Evolutionary conservation across 2,797 vertebrate species (phyloP).

Genomic region (Okamejei kenojei): DNA sequence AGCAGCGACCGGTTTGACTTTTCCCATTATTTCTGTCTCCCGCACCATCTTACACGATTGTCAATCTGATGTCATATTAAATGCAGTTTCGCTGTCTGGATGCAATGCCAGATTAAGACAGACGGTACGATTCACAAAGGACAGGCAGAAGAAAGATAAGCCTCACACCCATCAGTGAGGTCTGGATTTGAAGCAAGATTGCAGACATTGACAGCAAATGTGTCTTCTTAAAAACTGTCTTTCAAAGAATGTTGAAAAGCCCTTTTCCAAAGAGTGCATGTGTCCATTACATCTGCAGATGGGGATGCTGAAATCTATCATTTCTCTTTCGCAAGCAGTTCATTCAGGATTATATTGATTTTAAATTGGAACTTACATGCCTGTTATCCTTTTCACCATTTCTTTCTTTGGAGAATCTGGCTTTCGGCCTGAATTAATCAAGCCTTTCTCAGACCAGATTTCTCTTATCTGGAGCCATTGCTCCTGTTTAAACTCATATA

Average conservation of each 20-base stretch:
- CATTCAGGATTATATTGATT: constrained; percentile 8
- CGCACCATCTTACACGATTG: not conserved
- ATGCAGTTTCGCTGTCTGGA: not conserved
- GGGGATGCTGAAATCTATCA: not conserved
- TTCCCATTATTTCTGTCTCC: not conserved
- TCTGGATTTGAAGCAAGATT: constrained; percentile 17
- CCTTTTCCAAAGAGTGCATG: not conserved
- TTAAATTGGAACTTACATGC: not conserved
- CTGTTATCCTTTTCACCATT: not conserved
- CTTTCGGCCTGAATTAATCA: not conserved
- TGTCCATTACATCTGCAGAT: not conserved
- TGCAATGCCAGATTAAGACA: not conserved
- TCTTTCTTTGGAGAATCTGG: not conserved
- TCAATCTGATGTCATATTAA: not conserved
- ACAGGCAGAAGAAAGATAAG: not conserved
- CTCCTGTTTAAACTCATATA: not conserved
- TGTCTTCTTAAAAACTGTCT: not conserved
- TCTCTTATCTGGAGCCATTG: not conserved
- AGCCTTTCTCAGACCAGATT: not conserved
- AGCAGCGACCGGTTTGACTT: not conserved
- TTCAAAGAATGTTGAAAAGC: not conserved
- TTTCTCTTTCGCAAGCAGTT: not conserved
- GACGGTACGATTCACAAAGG: not conserved
- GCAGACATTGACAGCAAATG: not conserved
- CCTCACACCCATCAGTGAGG: too few relatives aligned